phyloP scores from a whole-genome alignment of 2,888 invertebrate species.

The Osedax frankpressi region DNA sequence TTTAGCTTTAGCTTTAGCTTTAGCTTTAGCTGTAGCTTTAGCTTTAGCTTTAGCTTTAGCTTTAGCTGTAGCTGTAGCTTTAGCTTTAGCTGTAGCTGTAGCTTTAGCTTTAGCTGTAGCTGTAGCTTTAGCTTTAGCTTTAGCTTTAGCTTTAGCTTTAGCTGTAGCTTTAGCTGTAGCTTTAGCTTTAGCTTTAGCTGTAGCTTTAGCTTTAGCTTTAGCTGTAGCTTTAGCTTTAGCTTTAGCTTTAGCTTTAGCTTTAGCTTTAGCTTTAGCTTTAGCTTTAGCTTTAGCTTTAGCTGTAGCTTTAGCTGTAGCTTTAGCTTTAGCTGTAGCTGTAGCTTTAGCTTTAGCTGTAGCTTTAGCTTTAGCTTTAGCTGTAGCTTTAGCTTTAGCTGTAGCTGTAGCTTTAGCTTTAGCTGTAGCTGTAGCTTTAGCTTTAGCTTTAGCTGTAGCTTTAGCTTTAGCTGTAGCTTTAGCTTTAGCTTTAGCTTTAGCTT shows the following conservation, averaged over 20 bases:
- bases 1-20: neutral
- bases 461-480: neutral
- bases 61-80: neutral
- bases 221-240: neutral
- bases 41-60: neutral
- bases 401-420: neutral
- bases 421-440: neutral
- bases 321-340: neutral
- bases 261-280: neutral
- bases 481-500: neutral
- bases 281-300: neutral
- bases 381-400: neutral
- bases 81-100: neutral
- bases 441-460: neutral
- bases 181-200: neutral
- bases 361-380: neutral
- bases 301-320: neutral
- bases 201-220: neutral
- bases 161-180: neutral
- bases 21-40: neutral
- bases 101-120: neutral
- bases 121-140: neutral
- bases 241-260: neutral
- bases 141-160: neutral
- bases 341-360: neutral